Evolutionary conservation across 92 coral and sea anemone species (phyloP).

Genomic region (Pocillopora grandis): DNA sequence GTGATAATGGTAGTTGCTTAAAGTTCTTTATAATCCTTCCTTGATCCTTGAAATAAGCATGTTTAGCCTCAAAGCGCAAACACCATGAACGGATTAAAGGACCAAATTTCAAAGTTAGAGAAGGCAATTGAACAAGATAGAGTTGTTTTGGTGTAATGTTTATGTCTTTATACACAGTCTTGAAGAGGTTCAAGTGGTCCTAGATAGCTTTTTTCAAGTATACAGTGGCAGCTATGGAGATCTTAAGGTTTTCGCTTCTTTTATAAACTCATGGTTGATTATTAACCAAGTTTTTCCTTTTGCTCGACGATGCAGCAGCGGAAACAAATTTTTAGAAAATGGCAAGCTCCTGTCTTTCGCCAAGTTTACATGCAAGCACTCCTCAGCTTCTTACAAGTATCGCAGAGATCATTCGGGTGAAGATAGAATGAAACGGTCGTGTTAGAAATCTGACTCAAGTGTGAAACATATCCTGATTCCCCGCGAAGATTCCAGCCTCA

Average conservation of each 20-base stretch:
- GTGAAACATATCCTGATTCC: too few species aligned
- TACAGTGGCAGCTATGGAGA: conserved; percentile 10
- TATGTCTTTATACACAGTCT: conserved; percentile 15
- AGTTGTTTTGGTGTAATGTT: conserved; percentile 48
- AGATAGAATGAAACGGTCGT: too few species aligned
- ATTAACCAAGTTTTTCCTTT: too few species aligned
- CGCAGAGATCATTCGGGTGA: too few species aligned
- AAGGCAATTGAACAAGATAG: conserved; percentile 50
- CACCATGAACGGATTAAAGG: conserved; percentile 60
- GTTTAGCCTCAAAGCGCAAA: conserved; percentile 63
- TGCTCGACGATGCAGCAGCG: too few species aligned
- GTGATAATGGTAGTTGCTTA: conserved; percentile 36
- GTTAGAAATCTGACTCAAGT: too few species aligned
- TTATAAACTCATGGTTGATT: too few species aligned
- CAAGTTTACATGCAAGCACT: too few species aligned
- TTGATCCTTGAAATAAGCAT: conserved; percentile 46
- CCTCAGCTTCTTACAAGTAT: too few species aligned
- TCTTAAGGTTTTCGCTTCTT: not conserved
- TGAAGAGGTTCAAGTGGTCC: conserved; percentile 30
- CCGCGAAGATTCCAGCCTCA: too few species aligned
- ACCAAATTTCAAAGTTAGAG: conserved; percentile 49
- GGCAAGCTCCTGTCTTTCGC: too few species aligned
- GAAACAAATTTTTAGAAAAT: too few species aligned
- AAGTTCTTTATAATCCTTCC: conserved; percentile 41
- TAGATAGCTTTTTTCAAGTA: conserved; percentile 33